phyloP scores from a whole-genome alignment of 1,140 invertebrate genomes.

The Liolophura sinensis region DNA sequence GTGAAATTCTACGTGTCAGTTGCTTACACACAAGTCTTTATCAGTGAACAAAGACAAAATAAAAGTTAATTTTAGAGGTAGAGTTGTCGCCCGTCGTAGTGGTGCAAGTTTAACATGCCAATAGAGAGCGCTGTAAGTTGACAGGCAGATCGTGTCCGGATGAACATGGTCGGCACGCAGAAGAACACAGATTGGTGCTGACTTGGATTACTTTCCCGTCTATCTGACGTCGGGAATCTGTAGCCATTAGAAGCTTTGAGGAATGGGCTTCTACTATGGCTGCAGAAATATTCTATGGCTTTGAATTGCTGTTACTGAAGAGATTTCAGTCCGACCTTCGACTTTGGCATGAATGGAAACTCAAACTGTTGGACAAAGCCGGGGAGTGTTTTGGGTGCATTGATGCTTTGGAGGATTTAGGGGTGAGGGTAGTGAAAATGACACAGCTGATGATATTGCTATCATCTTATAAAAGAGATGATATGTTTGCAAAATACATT shows the following conservation, averaged over 20 bases:
- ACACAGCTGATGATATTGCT: conserved; percentile 13
- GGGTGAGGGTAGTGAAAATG: conserved; percentile 15
- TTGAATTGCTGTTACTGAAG: conserved; percentile 49
- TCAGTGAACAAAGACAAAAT: no score
- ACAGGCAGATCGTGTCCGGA: background rate
- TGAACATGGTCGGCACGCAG: background rate
- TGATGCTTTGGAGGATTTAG: conserved; percentile 13
- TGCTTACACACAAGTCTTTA: no score
- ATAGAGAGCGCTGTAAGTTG: background rate
- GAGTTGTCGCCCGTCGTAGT: no score
- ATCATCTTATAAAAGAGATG: conserved; percentile 3
- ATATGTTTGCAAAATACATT: background rate
- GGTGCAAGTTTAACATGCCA: background rate
- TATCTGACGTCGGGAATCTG: background rate
- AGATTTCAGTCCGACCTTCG: conserved; percentile 40
- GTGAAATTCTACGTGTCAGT: no score
- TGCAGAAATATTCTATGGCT: conserved; percentile 44
- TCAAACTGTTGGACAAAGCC: conserved; percentile 28
- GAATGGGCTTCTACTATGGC: conserved; percentile 1
- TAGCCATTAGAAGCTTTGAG: conserved; percentile 6
- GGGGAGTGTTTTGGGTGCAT: conserved; percentile 11
- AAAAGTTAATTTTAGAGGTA: no score
- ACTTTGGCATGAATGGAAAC: conserved; percentile 45
- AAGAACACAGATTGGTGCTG: background rate
- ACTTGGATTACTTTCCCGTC: background rate